These are phyloP conservation scores for Pediacus dermestoides DNA, from an alignment of 2,888 invertebrate species.

Conservation along the genomic window DNA sequence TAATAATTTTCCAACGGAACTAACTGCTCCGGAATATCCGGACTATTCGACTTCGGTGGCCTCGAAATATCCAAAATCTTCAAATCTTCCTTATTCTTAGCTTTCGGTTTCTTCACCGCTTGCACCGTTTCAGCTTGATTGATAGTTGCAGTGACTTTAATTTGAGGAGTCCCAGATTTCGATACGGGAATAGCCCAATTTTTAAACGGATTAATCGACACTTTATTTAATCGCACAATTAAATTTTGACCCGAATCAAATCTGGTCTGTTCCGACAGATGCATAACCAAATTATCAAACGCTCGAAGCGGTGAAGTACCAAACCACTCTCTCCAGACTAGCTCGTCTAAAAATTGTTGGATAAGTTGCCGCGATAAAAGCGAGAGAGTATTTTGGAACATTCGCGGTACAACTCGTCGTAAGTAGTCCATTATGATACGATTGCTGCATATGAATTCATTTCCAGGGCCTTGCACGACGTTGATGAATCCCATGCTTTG, in stretches of 20 bases:
- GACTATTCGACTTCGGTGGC: slow-evolving; percentile 45
- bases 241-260: slow-evolving; percentile 62
- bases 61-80: slow-evolving; percentile 29
- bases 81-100: no score
- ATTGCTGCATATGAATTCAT: slow-evolving; percentile 49
- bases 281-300: slow-evolving; percentile 75
- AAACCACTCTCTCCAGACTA: slow-evolving; percentile 83
- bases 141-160: not conserved
- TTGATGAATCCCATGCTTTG: slow-evolving; percentile 75
- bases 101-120: no score
- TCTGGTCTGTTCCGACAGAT: slow-evolving; percentile 76
- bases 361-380: slow-evolving; percentile 79
- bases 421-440: slow-evolving; percentile 78
- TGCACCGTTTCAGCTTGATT: not conserved
- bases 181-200: slow-evolving; percentile 56
- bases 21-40: slow-evolving; percentile 48
- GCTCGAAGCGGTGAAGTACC: slow-evolving; percentile 73
- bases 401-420: slow-evolving; percentile 78
- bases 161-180: slow-evolving; percentile 1
- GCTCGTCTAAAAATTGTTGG: slow-evolving; percentile 81
- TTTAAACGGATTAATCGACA: slow-evolving; percentile 64
- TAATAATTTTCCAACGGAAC: slow-evolving; percentile 61
- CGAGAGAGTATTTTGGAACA: slow-evolving; percentile 86
- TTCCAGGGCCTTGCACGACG: slow-evolving; percentile 61
- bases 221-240: slow-evolving; percentile 63